A percentile compares a stretch with the other conserved stretches of the same genome.
Conservation (phyloP, 2,888 invertebrate species). For the Aspidapion aeneum region DNA sequence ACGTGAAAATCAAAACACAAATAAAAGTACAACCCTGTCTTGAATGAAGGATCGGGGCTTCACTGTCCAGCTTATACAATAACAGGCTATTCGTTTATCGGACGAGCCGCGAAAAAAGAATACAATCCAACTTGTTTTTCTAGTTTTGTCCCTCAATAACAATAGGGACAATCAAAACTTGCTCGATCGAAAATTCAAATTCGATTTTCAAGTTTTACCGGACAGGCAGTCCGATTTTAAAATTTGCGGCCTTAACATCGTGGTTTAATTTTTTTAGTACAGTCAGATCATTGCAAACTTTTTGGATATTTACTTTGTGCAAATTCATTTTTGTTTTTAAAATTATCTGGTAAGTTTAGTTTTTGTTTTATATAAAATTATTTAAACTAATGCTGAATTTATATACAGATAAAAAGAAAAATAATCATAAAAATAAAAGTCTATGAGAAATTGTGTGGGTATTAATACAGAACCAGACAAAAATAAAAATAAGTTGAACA, state of each 20-base stretch:
- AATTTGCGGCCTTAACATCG: conserved; percentile 41
- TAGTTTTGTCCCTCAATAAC: conserved; percentile 37
- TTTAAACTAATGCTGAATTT: too few species aligned
- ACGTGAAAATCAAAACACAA: too few species aligned
- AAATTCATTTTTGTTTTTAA: neutral
- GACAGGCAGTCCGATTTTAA: conserved; percentile 41
- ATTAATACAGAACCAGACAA: too few species aligned
- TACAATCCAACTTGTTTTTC: conserved; percentile 43
- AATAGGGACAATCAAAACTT: conserved; percentile 22
- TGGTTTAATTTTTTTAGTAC: conserved; percentile 9
- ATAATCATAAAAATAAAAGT: too few species aligned
- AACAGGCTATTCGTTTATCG: neutral
- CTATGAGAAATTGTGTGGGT: too few species aligned
- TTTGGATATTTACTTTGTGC: neutral
- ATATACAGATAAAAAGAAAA: too few species aligned
- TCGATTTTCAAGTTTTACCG: conserved; percentile 33
- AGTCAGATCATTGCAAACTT: neutral
- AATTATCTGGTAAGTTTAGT: neutral
- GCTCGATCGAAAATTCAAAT: conserved; percentile 31
- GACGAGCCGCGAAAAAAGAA: too few species aligned
- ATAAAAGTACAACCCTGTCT: too few species aligned
- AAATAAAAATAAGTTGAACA: too few species aligned
- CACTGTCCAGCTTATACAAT: conserved; percentile 40
- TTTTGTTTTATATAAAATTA: too few species aligned
- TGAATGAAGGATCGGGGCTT: too few species aligned